Evolutionary conservation across 2,888 invertebrate species (phyloP).

Genomic region (Trissolcus brochymenae): DNA sequence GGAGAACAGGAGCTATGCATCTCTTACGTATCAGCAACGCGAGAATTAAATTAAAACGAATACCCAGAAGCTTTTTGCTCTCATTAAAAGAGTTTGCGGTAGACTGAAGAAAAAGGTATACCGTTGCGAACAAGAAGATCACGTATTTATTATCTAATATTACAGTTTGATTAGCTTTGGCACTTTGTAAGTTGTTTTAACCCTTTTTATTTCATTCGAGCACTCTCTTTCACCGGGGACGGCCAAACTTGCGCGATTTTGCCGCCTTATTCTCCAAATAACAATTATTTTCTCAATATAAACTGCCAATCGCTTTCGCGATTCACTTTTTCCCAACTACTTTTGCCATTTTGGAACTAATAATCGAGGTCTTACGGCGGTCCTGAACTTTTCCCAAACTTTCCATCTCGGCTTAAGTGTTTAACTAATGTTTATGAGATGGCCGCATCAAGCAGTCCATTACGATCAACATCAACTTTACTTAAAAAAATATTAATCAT

Average conservation of each 20-base stretch:
- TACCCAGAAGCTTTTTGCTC: slow-evolving; percentile 50
- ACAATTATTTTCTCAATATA: slow-evolving; percentile 8
- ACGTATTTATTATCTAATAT: slow-evolving; percentile 42
- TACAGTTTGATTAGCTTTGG: slow-evolving; percentile 46
- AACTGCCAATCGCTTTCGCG: background rate
- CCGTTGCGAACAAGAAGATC: slow-evolving; percentile 37
- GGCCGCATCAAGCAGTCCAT: too few species aligned
- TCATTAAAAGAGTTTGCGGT: slow-evolving; percentile 47
- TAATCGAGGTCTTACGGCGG: too few species aligned
- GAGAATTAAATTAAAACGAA: slow-evolving; percentile 53
- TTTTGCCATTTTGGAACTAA: too few species aligned
- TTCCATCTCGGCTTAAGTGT: too few species aligned
- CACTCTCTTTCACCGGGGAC: slow-evolving; percentile 20
- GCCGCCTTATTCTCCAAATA: slow-evolving; percentile 12
- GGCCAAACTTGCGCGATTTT: slow-evolving; percentile 18
- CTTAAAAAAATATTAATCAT: too few species aligned
- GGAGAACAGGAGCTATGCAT: slow-evolving; percentile 29
- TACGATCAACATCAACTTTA: too few species aligned
- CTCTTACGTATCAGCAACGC: slow-evolving; percentile 54
- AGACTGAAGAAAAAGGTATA: slow-evolving; percentile 34
- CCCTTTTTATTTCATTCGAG: slow-evolving; percentile 34
- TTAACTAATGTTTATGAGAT: too few species aligned
- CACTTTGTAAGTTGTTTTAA: slow-evolving; percentile 47
- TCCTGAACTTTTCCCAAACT: too few species aligned
- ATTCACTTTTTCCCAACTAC: slow-evolving; percentile 8